phyloP scores from a whole-genome alignment of 2,113 vertebrate genomes.

The Silurus glanis region DNA sequence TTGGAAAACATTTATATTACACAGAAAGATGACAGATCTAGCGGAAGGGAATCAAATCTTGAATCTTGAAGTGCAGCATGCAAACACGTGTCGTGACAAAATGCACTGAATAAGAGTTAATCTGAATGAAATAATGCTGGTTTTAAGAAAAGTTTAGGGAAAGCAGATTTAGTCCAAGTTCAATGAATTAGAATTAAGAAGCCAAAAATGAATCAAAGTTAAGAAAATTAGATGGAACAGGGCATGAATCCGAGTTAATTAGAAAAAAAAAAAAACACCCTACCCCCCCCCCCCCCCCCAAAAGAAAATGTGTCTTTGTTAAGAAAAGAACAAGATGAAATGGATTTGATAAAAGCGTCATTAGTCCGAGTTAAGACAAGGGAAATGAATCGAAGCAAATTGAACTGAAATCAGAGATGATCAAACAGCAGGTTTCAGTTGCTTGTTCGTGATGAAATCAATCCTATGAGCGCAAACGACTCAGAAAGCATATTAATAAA shows the following conservation, averaged over 20 bases:
- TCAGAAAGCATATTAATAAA: not conserved
- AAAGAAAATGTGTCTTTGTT: too few species aligned
- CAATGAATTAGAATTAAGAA: not conserved
- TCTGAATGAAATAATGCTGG: too few species aligned
- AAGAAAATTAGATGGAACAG: not conserved
- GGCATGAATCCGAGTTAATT: not conserved
- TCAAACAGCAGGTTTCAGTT: constrained; percentile 24
- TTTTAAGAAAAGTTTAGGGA: too few species aligned
- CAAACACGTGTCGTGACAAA: constrained; percentile 36
- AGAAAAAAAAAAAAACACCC: too few species aligned
- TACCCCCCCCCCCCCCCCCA: too few species aligned
- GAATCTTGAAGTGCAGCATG: constrained; percentile 51
- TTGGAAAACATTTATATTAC: constrained; percentile 1
- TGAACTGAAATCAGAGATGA: not conserved
- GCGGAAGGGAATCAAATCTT: constrained; percentile 58
- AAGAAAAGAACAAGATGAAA: not conserved
- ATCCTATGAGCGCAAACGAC: not conserved
- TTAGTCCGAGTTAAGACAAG: not conserved
- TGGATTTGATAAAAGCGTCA: not conserved
- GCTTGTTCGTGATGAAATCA: not conserved
- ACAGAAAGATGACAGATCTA: constrained; percentile 65
- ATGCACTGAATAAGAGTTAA: not conserved
- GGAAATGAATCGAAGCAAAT: not conserved
- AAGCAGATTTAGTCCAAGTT: not conserved
- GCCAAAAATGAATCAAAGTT: not conserved